Conservation (phyloP, 2,888 invertebrate genomes). For the Calameuta pallipes region DNA sequence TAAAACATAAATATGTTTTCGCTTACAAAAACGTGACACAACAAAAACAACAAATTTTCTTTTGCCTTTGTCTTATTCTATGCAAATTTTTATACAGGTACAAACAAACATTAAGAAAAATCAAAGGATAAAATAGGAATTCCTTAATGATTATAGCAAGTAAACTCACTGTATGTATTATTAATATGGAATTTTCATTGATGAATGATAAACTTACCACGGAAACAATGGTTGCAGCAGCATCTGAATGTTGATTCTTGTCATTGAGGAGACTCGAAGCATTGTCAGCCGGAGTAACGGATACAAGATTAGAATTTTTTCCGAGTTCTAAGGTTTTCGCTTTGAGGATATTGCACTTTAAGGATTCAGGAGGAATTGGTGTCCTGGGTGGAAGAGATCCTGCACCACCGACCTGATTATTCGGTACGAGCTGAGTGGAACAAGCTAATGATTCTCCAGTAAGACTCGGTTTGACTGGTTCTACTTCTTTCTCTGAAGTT, state of each 20-base stretch:
- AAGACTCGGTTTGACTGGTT: conserved; percentile 74
- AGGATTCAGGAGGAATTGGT: conserved; percentile 87
- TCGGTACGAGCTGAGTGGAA: conserved; percentile 72
- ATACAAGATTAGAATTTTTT: conserved; percentile 62
- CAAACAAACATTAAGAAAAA: not conserved
- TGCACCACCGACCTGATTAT: conserved; percentile 76
- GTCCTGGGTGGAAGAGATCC: conserved; percentile 66
- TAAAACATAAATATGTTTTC: not conserved
- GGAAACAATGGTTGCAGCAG: conserved; percentile 79
- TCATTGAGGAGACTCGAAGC: conserved; percentile 53
- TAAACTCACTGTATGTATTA: not conserved
- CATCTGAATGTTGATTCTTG: conserved; percentile 64
- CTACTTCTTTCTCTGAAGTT: conserved; percentile 72
- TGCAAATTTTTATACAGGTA: not conserved
- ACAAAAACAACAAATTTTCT: not conserved
- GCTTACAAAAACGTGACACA: not conserved
- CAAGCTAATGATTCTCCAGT: conserved; percentile 68
- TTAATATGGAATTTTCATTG: not conserved
- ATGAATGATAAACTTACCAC: conserved; percentile 72
- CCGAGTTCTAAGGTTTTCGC: conserved; percentile 75
- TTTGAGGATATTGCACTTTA: conserved; percentile 95
- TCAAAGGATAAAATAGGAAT: not conserved
- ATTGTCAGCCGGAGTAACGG: conserved; percentile 63
- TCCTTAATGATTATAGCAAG: not conserved
- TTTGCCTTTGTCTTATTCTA: not conserved